Evolutionary conservation across 2,888 invertebrate genomes (phyloP).

Genomic region (Aspidiotus destructor): DNA sequence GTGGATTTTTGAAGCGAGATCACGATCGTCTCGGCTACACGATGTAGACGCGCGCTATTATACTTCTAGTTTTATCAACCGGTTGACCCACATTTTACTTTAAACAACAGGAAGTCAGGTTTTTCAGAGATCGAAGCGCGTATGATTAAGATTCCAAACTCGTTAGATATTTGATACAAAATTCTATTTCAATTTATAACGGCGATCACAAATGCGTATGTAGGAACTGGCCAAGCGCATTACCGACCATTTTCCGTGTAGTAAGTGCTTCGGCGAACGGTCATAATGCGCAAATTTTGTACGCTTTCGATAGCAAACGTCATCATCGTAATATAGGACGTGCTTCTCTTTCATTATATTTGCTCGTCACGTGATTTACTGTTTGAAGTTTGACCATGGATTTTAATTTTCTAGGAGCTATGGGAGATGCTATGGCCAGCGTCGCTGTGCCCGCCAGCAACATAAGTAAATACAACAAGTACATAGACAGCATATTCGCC

Average conservation of each 20-base stretch:
- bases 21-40: no score
- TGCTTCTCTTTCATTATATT: no score
- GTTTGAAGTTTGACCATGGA: no score
- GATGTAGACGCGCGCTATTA: constrained; percentile 23
- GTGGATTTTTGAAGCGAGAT: no score
- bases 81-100: constrained; percentile 26
- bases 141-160: constrained; percentile 24
- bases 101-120: constrained; percentile 29
- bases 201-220: neutral
- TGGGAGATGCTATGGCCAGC: no score
- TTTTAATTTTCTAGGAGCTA: no score
- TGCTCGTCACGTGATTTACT: no score
- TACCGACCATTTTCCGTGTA: neutral
- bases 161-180: constrained; percentile 24
- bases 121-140: constrained; percentile 7
- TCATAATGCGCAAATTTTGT: neutral
- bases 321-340: no score
- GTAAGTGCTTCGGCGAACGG: no score
- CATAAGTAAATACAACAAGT: constrained; percentile 72
- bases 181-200: neutral
- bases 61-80: constrained; percentile 26
- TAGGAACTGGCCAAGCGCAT: no score
- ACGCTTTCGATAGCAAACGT: no score
- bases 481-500: constrained; percentile 70
- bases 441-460: constrained; percentile 56